Conservation (phyloP, 2,797 vertebrate genomes). For the Poeciliopsis presidionis region DNA sequence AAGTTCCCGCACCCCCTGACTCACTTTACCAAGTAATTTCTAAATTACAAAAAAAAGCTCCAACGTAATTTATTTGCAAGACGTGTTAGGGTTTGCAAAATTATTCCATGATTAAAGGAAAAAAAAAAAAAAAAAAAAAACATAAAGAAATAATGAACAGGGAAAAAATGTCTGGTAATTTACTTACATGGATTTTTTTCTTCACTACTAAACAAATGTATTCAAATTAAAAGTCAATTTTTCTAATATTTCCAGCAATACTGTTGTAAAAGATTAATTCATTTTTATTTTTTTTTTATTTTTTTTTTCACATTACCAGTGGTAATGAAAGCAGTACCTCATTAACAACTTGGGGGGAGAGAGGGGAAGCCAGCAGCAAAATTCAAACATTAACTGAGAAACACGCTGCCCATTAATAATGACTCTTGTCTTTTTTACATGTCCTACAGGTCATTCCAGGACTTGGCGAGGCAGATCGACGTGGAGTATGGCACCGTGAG, state of each 20-base stretch:
- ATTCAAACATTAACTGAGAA: background rate
- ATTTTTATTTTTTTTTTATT: background rate
- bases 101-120: background rate
- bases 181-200: background rate
- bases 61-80: background rate
- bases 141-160: background rate
- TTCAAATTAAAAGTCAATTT: background rate
- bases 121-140: background rate
- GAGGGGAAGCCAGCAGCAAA: background rate
- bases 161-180: background rate
- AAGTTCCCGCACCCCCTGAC: background rate
- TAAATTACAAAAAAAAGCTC: background rate
- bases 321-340: too few relatives aligned
- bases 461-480: slow-evolving; percentile 93
- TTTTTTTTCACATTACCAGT: background rate
- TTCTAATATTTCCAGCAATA: background rate
- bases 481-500: slow-evolving; percentile 94
- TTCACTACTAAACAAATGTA: background rate
- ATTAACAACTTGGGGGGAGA: too few relatives aligned
- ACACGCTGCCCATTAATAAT: background rate
- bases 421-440: background rate
- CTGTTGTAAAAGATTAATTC: background rate
- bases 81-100: background rate
- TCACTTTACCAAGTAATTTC: background rate
- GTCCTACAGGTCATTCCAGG: slow-evolving; percentile 90